These are phyloP conservation scores for Tolmerus cingulatus DNA, from an alignment of 2,888 invertebrate species.

Conservation along the genomic window DNA sequence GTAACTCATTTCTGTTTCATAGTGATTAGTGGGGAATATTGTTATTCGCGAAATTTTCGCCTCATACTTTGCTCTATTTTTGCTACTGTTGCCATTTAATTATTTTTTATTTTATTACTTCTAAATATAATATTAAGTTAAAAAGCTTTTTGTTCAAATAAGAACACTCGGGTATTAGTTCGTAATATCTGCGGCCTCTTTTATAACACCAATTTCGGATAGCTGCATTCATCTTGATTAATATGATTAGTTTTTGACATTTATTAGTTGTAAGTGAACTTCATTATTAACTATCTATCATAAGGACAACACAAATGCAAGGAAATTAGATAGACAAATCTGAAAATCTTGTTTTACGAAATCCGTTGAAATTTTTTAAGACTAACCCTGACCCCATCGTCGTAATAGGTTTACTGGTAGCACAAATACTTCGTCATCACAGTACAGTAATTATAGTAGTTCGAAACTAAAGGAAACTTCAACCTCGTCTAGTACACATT, in stretches of 20 bases:
- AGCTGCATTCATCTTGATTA: background rate
- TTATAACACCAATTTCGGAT: background rate
- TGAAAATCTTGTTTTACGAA: background rate
- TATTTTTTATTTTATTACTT: background rate
- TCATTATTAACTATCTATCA: background rate
- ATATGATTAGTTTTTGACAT: background rate
- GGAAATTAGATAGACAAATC: background rate
- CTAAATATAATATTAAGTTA: background rate
- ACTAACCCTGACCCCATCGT: slow-evolving; percentile 49
- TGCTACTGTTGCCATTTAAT: no score
- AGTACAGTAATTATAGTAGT: slow-evolving; percentile 64
- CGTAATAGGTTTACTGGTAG: slow-evolving; percentile 62
- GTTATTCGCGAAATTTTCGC: no score
- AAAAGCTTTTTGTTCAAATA: background rate
- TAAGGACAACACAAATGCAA: slow-evolving; percentile 21
- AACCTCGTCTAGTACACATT: slow-evolving; percentile 60
- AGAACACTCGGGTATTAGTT: background rate
- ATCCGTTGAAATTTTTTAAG: slow-evolving; percentile 42
- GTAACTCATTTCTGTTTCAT: background rate
- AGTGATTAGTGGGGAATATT: no score
- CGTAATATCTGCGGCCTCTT: background rate
- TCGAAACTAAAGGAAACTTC: slow-evolving; percentile 63
- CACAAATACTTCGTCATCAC: slow-evolving; percentile 62
- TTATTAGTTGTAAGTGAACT: background rate
- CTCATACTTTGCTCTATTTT: no score